Evolutionary conservation across 2,113 vertebrate genomes (phyloP).

Genomic region (Carettochelys insculpta): DNA sequence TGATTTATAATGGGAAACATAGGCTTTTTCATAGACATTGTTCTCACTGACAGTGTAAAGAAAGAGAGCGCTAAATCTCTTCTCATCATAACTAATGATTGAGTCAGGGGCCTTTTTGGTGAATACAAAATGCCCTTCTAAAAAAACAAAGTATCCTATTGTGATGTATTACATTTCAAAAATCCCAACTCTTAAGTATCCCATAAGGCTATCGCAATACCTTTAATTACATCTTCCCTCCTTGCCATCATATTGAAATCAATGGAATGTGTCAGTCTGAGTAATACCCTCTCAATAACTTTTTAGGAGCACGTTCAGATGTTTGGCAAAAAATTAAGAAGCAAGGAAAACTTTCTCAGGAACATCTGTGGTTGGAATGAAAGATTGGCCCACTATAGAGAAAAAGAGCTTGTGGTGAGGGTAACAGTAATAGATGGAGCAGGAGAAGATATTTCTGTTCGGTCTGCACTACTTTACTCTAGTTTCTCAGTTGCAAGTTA

Average conservation of each 20-base stretch:
- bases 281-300: conserved; percentile 72
- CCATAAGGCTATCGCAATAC: conserved; percentile 73
- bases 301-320: conserved; percentile 64
- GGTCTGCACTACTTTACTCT: conserved; percentile 65
- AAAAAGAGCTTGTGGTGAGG: conserved; percentile 71
- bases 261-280: conserved; percentile 72
- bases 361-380: conserved; percentile 64
- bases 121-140: conserved; percentile 61
- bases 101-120: conserved; percentile 72
- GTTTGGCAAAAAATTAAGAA: conserved; percentile 68
- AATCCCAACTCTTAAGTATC: conserved; percentile 66
- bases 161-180: conserved; percentile 64
- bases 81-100: conserved; percentile 78
- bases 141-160: conserved; percentile 78
- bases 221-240: conserved; percentile 73
- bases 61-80: conserved; percentile 78
- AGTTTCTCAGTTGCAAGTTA: conserved; percentile 44
- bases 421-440: conserved; percentile 59
- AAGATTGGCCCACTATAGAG: conserved; percentile 64
- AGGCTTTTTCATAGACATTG: conserved; percentile 74
- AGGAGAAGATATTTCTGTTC: conserved; percentile 47
- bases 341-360: conserved; percentile 74
- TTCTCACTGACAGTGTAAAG: conserved; percentile 80
- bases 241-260: conserved; percentile 74
- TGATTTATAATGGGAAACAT: conserved; percentile 81